Evolutionary conservation across 2,888 invertebrate species (phyloP), one percentile per base, ranked within the genome.

Genomic region (Tenthredo mesomela): DNA sequence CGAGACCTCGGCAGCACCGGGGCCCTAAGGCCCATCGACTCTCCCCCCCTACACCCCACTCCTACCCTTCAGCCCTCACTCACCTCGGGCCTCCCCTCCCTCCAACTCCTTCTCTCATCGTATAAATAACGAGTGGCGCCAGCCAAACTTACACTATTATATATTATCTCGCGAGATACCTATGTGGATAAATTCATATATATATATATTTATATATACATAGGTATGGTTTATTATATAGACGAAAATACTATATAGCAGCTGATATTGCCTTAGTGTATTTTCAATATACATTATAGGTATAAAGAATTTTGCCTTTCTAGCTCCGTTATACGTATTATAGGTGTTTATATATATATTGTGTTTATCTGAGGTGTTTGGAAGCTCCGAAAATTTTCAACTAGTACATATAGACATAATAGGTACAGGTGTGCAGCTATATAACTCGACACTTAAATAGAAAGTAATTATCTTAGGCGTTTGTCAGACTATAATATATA

Each of bases 51-150:
- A 84, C 87, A 84, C 86, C 86, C 87, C 85, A 86, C 65, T 65
- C 85, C 85, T 78, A 43, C 86, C 82, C 82, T 67, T 67, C 54
- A 80, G 67, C 25, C 84, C 86, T 85, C 85, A 84, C 85, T 84
- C 87, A 85, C 82, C 86, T 85, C 85, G 86, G 87, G 40, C 73
- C 73, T 86, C 86, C 61, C 10, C 61, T 61, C 86, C 85, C 85
- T 84, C 86, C 84, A 47, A 12, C 61, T 12, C 9, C 86, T 85
- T 10, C 73, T 77, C 73, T 84, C 82, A 86, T 88, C 89, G 90
- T 91, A 92, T 92, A 92, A 92, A 92, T 93, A 92, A 92, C 92
- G 92, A 92, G 92, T 93, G 93, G 93, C 93, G 93, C 92, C 93
- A 93, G 91, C 88, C 90, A 87, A 91, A 91, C 88, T 89, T 91